Evolutionary conservation across 2,888 invertebrate species (phyloP).

Genomic region (Gymnoscelis rufifasciata): DNA sequence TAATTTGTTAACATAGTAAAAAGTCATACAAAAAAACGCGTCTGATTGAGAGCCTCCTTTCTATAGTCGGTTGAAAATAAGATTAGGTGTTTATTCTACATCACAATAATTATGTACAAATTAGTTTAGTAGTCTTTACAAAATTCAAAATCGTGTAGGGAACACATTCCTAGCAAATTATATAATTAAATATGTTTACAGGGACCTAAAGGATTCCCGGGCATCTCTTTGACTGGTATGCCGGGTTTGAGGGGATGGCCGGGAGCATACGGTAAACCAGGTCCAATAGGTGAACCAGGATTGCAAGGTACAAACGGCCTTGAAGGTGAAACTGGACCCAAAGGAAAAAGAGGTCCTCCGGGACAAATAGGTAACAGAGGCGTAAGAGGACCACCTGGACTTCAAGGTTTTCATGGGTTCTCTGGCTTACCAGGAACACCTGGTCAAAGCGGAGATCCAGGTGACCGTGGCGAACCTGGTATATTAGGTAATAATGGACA

Average conservation of each 20-base stretch:
- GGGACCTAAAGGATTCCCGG: conserved; percentile 67
- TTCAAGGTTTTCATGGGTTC: conserved; percentile 62
- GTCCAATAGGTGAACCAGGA: conserved; percentile 77
- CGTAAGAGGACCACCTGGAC: conserved; percentile 54
- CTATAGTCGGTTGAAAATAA: no score
- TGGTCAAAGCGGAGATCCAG: conserved; percentile 61
- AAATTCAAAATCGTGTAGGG: no score
- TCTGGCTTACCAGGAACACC: conserved; percentile 55
- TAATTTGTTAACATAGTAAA: no score
- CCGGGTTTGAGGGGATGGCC: conserved; percentile 85
- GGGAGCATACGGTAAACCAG: conserved; percentile 85
- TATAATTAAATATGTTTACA: conserved; percentile 31
- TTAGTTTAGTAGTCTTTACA: no score
- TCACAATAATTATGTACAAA: no score
- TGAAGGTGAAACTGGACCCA: conserved; percentile 61
- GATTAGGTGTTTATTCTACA: no score
- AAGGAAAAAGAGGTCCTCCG: conserved; percentile 79
- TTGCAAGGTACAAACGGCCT: conserved; percentile 61
- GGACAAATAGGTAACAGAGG: conserved; percentile 63
- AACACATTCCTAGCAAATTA: no score
- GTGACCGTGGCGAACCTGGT: conserved; percentile 89
- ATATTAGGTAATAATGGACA: conserved; percentile 69
- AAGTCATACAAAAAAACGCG: no score
- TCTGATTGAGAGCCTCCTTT: no score
- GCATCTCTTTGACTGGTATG: conserved; percentile 77